Evolutionary conservation across 2,888 invertebrate species (phyloP), one percentile per base, ranked within the genome.

Genomic region (Drosophila fungiperda): DNA sequence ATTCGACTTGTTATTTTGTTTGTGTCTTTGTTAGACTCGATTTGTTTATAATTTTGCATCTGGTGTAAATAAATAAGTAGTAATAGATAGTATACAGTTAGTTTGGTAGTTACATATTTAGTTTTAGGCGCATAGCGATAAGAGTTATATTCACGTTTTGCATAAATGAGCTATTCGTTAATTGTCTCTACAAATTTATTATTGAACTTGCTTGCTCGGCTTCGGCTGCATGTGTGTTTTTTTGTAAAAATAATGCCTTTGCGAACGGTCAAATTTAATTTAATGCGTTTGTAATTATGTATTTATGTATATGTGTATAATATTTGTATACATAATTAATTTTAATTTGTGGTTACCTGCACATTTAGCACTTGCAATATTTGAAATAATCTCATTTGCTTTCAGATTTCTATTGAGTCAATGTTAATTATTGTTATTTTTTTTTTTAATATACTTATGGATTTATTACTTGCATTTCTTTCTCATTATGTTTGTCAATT

Each of bases 71-170:
- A 84, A 84, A 84, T 82, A 86, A 84, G 75, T 84, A 87, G 71
- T 82, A 58, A 78, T 70, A 80, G 65, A 67, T 85, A 76, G 82
- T 83, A 85, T 88, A 82, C 80, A 86, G 68, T 82, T 82, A 81
- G 75, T 80, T 67, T 87, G 75, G 45, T 74, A 78, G 73, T 78
- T 73, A 75, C 48, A 42, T 62, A 66, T 23, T 67, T 67, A 62
- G 57, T 73, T 78, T 76, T 73, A 87, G 86, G 83, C 88, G 86
- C 83, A 82, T 85, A 82, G 86, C 88, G 85, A 69, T 80, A 79
- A 76, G 65, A 85, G 76, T 85, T 87, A 42, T 50, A 55, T 66
- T 68, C 54, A 66, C 55, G 59, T 73, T 55, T 54, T 65, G 67
- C 84, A 60, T 57, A 72, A 57, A 77, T 58, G 61, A 77, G 72